These are phyloP conservation scores for Epirrhoe tristata DNA, from an alignment of 2,888 invertebrate genomes.

Conservation along the genomic window DNA sequence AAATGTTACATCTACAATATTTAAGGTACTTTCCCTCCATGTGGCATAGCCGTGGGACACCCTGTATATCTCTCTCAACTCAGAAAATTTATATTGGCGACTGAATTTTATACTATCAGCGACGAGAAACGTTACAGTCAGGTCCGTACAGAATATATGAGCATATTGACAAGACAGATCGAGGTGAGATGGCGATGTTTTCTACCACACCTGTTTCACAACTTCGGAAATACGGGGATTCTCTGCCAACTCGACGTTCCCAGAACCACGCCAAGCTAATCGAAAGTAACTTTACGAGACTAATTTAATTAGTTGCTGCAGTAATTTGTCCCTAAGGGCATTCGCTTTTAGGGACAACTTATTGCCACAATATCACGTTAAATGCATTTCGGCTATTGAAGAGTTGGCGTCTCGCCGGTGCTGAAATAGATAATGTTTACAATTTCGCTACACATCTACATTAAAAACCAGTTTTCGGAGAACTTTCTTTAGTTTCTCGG, in stretches of 20 bases:
- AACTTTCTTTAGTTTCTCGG: conserved; percentile 12
- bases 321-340: not conserved
- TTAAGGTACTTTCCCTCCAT: no score
- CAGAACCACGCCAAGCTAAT: conserved; percentile 10
- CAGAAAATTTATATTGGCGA: conserved; percentile 15
- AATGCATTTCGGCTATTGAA: conserved; percentile 50
- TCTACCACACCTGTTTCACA: conserved; percentile 20
- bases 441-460: conserved; percentile 38
- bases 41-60: no score
- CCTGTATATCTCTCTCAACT: conserved; percentile 22
- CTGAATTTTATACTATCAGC: conserved; percentile 13
- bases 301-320: not conserved
- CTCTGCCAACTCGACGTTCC: conserved; percentile 22
- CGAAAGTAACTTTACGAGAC: not conserved
- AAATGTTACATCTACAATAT: no score
- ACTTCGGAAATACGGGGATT: conserved; percentile 14
- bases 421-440: conserved; percentile 57
- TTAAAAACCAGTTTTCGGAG: conserved; percentile 18
- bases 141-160: conserved; percentile 23
- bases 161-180: conserved; percentile 25
- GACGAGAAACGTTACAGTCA: conserved; percentile 17
- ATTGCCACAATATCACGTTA: conserved; percentile 35
- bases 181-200: conserved; percentile 10
- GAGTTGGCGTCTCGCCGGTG: conserved; percentile 51
- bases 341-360: conserved; percentile 4